Conservation (phyloP, 1,140 invertebrate species). For the Apis mellifera region Amel_HAv3.1 CM009932.2:11830501-11831000, state of each 20-base stretch:
- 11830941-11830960: not conserved
- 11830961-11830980: not conserved
- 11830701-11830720: not conserved
- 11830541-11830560: not conserved
- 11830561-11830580: conserved; percentile 11
- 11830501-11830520: not conserved
- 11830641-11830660: not conserved
- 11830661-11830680: not conserved
- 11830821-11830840: not conserved
- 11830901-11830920: not conserved
- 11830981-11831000: not conserved
- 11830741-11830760: not conserved
- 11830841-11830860: not conserved
- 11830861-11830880: not conserved
- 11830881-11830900: not conserved
- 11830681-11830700: not conserved
- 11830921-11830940: not conserved
- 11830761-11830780: not conserved
- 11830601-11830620: not conserved
- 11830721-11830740: too few species aligned
- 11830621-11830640: not conserved
- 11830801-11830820: not conserved
- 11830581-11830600: not conserved
- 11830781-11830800: not conserved
- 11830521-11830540: not conserved